Conservation (phyloP, 2,888 invertebrate genomes). For the Acanthococcus lagerstroemiae region DNA sequence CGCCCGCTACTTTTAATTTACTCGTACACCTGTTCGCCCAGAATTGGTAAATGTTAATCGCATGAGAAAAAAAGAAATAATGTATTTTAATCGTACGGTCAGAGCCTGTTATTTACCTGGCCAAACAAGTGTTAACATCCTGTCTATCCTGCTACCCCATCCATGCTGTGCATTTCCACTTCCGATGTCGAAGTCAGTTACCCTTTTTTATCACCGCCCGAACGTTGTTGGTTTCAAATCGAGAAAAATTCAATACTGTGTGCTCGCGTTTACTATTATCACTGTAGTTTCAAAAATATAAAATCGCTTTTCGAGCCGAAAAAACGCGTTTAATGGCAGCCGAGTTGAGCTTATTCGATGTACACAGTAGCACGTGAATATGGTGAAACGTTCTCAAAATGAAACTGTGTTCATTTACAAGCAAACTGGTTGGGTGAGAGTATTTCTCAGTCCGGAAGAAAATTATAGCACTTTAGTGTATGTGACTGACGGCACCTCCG, state of each 20-base stretch:
- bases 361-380: neutral
- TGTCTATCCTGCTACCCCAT: neutral
- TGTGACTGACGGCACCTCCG: neutral
- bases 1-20: too few relatives aligned
- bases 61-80: neutral
- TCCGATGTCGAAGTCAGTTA: neutral
- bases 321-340: neutral
- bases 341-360: neutral
- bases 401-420: neutral
- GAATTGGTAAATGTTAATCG: too few relatives aligned
- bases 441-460: neutral
- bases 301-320: neutral
- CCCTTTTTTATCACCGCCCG: constrained; percentile 3
- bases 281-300: neutral
- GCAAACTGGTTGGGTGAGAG: constrained; percentile 1
- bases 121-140: constrained; percentile 1
- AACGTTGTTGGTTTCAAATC: neutral
- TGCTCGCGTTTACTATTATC: neutral
- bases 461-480: neutral
- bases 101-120: neutral
- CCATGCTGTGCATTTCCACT: neutral
- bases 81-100: neutral
- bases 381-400: neutral
- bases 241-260: neutral
- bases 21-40: too few relatives aligned